Evolutionary conservation across 1,140 invertebrate species (phyloP).

Genomic region (Vanessa tameamea): DNA sequence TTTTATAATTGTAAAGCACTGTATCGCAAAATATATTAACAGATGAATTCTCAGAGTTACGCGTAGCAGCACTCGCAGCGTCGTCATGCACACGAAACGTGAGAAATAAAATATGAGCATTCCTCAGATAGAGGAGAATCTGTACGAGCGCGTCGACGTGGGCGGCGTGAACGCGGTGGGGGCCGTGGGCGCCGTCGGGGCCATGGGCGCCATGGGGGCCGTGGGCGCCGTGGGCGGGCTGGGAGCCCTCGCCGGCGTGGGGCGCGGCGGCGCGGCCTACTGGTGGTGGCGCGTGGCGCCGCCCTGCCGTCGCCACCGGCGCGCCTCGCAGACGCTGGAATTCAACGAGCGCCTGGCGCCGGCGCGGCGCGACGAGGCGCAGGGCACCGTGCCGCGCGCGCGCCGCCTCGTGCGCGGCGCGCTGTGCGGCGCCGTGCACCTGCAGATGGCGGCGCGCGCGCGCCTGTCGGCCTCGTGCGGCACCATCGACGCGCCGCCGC

Average conservation of each 20-base stretch:
- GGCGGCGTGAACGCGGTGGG: constrained; percentile 23
- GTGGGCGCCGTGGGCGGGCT: constrained; percentile 26
- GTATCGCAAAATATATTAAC: no score
- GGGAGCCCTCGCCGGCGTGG: constrained; percentile 33
- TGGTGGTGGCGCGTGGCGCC: constrained; percentile 42
- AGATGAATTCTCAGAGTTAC: no score
- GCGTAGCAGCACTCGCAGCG: no score
- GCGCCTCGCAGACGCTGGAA: constrained; percentile 61
- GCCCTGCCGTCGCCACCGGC: constrained; percentile 44
- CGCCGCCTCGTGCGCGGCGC: constrained; percentile 29
- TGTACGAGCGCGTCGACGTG: constrained; percentile 37
- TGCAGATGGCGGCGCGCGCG: constrained; percentile 34
- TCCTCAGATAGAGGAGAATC: constrained; percentile 32
- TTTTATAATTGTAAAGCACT: no score
- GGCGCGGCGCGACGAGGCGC: constrained; percentile 24
- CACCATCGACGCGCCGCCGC: constrained; percentile 49
- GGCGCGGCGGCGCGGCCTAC: constrained; percentile 31
- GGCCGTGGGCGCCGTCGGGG: constrained; percentile 27
- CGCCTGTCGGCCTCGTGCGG: constrained; percentile 54
- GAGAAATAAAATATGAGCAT: neutral
- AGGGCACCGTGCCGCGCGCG: constrained; percentile 34
- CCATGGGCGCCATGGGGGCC: constrained; percentile 22
- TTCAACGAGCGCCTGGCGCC: constrained; percentile 47
- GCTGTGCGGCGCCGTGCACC: constrained; percentile 35
- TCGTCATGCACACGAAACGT: no score